Base-by-base conservation (phyloP, 2,888 invertebrate genomes). In the Dicranocentrus wangi region DNA sequence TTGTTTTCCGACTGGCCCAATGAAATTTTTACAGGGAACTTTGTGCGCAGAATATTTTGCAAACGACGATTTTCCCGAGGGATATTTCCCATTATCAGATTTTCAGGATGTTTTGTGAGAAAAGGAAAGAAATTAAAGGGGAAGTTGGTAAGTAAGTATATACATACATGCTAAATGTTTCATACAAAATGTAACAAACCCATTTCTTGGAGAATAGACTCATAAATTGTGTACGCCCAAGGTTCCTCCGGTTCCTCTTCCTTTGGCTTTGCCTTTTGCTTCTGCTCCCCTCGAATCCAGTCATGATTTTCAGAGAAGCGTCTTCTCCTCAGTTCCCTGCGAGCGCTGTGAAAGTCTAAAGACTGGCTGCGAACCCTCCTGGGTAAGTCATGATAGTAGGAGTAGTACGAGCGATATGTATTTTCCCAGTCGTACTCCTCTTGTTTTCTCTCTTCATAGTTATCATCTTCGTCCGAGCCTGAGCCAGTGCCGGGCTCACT, bases 191-290 rank as follows among this genome's bases (percentile, higher is more conserved):
- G 13, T 5, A 39, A 39, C 39, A 71, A 51, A 83, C 85, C 83
- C 71, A 78, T 75, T 71, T 85, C 84, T 68, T 82, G 83, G 68
- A 85, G 82, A 68, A 85, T 85, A 5, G 84, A 73, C 65, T 86
- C 82, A 66, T 86, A 85, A 21, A 85, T 86, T 13, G 86, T 85
- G 73, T 85, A 84, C 3, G 84, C 81, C 21, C 83, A 75, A 42
- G 83, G 84, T 8, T 65, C 43, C 23, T 71, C 28, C 21, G 51
- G n/a, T 21, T 47, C 61, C 8, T 63, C 55, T 27, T 70, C 58
- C 28, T 66, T 23, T n/a, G 15, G 2, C 15, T 58, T n/a, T n/a
- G n/a, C n/a, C n/a, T 17, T 76, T 60, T 47, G 23, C 42, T 51
- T 53, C 3, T 53, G 61, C 27, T 69, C 70, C 0, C 47, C 58